phyloP scores from a whole-genome alignment of 1,140 invertebrate species.

The Lucilia cuprina region DNA sequence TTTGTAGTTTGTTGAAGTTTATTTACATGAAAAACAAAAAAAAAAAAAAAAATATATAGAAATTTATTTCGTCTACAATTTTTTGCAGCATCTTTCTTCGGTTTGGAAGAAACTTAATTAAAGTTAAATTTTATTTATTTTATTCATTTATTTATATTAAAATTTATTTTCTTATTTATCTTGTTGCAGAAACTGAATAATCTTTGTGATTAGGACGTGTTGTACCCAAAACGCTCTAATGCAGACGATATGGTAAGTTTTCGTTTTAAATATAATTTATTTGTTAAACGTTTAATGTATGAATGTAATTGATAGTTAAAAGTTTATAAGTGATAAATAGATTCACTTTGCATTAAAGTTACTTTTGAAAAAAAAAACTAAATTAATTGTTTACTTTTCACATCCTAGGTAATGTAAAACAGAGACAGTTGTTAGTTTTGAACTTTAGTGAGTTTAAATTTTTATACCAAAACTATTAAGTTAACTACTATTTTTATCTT shows the following conservation, averaged over 20 bases:
- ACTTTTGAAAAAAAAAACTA: no score
- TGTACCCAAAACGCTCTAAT: conserved; percentile 61
- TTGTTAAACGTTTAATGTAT: background rate
- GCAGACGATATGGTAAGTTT: conserved; percentile 62
- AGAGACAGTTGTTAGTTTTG: no score
- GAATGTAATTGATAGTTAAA: no score
- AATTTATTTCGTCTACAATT: background rate
- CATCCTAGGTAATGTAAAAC: no score
- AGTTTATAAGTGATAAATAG: no score
- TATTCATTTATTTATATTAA: background rate
- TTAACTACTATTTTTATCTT: no score
- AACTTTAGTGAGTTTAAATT: no score
- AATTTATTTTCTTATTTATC: conserved; percentile 16
- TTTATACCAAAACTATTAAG: no score
- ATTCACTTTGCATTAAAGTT: no score
- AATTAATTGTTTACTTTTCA: no score
- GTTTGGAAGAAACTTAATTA: background rate
- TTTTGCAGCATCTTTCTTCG: background rate
- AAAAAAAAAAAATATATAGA: no score
- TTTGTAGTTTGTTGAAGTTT: no score
- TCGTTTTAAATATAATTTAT: background rate
- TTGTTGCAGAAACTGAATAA: conserved; percentile 52
- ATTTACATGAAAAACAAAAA: background rate
- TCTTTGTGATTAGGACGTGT: conserved; percentile 62
- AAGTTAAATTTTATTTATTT: background rate